Evolutionary conservation across 2,888 invertebrate genomes (phyloP).

Genomic region (Eupsilia transversa): DNA sequence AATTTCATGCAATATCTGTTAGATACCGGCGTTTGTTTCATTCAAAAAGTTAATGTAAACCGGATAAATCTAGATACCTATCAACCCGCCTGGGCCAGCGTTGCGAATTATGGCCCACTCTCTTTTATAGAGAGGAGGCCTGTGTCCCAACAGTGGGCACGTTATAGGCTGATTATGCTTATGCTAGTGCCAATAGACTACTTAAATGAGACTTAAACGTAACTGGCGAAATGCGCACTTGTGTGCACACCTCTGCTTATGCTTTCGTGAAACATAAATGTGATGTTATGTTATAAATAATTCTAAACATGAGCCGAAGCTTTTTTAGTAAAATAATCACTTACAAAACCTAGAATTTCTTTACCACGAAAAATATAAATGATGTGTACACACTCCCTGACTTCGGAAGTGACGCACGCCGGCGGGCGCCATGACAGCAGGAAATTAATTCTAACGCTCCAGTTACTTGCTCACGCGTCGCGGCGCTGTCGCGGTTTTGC

Average conservation of each 20-base stretch:
- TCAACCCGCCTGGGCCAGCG: no score
- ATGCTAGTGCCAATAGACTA: not conserved
- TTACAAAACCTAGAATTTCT: not conserved
- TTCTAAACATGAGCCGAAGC: not conserved
- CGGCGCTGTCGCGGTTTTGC: constrained; percentile 25
- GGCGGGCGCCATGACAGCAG: constrained; percentile 52
- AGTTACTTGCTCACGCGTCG: constrained; percentile 42
- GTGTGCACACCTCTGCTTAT: not conserved
- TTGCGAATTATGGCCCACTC: no score
- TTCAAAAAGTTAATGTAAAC: no score
- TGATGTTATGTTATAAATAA: not conserved
- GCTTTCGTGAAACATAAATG: not conserved
- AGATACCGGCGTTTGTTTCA: no score
- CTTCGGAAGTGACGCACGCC: constrained; percentile 8
- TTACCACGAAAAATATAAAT: constrained; percentile 24
- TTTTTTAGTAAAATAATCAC: not conserved
- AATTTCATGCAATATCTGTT: not conserved
- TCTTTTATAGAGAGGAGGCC: no score
- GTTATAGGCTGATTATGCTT: no score
- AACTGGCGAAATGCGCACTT: not conserved
- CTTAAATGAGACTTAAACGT: not conserved
- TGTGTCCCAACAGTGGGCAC: no score
- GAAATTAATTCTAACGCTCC: constrained; percentile 61
- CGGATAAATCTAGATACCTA: no score
- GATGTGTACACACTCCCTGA: not conserved